phyloP scores from a whole-genome alignment of 2,113 vertebrate species.

The Anguilla rostrata region DNA sequence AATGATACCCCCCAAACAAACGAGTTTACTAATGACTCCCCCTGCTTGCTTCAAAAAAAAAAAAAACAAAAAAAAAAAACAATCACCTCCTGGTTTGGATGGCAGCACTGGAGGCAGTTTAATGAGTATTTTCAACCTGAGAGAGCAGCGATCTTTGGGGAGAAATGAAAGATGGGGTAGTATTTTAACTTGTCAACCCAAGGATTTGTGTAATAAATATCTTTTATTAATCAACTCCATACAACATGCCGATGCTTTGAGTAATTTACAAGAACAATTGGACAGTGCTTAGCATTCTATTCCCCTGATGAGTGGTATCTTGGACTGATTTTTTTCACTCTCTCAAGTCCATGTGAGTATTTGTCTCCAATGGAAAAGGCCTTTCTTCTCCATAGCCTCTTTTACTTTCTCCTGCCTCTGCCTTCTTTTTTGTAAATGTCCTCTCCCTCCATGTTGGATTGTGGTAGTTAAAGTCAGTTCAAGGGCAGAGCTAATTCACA shows the following conservation, averaged over 20 bases:
- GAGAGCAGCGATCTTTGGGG: slow-evolving; percentile 81
- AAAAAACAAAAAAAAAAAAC: slow-evolving; percentile 56
- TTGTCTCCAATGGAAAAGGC: background rate
- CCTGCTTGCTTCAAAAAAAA: slow-evolving; percentile 60
- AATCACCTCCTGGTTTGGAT: slow-evolving; percentile 78
- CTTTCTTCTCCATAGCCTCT: background rate
- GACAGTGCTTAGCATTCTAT: slow-evolving; percentile 27
- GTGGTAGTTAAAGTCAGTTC: background rate
- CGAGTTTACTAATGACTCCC: slow-evolving; percentile 79
- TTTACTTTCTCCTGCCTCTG: slow-evolving; percentile 11
- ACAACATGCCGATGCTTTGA: slow-evolving; percentile 51
- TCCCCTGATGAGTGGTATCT: background rate
- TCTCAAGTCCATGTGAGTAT: slow-evolving; percentile 9
- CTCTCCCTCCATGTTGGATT: background rate
- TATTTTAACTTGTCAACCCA: slow-evolving; percentile 77
- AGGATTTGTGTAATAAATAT: slow-evolving; percentile 80
- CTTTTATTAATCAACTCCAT: slow-evolving; percentile 80
- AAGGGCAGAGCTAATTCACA: background rate
- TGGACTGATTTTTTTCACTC: slow-evolving; percentile 15
- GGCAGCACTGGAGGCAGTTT: slow-evolving; percentile 75
- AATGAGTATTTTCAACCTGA: slow-evolving; percentile 84
- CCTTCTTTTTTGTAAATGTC: background rate
- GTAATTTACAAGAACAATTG: slow-evolving; percentile 33
- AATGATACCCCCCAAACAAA: slow-evolving; percentile 87
- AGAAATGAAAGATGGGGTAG: slow-evolving; percentile 78